A percentile compares a stretch with the other conserved stretches of the same genome.
phyloP scores from a whole-genome alignment of 2,113 vertebrate genomes.

The Rhea pennata region DNA sequence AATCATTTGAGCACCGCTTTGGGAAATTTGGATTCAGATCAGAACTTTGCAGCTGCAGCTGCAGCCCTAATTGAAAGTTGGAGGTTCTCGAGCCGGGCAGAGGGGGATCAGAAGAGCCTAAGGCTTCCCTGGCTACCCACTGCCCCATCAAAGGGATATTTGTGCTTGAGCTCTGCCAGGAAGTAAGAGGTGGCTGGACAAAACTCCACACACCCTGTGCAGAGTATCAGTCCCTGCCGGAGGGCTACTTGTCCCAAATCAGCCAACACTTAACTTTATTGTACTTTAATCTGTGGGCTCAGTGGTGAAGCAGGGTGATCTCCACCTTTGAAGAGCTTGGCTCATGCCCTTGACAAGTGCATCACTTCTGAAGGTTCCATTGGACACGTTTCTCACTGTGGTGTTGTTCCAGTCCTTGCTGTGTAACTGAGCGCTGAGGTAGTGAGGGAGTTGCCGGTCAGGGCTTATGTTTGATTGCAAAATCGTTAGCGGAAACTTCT shows the following conservation, averaged over 20 bases:
- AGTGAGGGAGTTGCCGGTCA: background rate
- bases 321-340: background rate
- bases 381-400: background rate
- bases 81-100: background rate
- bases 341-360: background rate
- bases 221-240: background rate
- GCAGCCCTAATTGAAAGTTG: slow-evolving; percentile 17
- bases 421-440: background rate
- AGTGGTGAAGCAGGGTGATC: background rate
- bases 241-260: background rate
- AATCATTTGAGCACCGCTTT: slow-evolving; percentile 52
- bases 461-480: background rate
- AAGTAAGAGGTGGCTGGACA: background rate
- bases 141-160: background rate
- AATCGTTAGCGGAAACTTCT: background rate
- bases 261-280: background rate
- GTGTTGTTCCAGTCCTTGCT: background rate
- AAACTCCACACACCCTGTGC: too few relatives aligned
- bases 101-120: background rate
- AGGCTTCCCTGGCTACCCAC: background rate
- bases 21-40: slow-evolving; percentile 63
- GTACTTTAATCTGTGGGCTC: background rate
- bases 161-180: background rate
- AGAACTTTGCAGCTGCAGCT: slow-evolving; percentile 39
- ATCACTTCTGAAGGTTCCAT: background rate